Conservation (phyloP, 2,113 vertebrate species). For the Rhipidura dahli region DNA sequence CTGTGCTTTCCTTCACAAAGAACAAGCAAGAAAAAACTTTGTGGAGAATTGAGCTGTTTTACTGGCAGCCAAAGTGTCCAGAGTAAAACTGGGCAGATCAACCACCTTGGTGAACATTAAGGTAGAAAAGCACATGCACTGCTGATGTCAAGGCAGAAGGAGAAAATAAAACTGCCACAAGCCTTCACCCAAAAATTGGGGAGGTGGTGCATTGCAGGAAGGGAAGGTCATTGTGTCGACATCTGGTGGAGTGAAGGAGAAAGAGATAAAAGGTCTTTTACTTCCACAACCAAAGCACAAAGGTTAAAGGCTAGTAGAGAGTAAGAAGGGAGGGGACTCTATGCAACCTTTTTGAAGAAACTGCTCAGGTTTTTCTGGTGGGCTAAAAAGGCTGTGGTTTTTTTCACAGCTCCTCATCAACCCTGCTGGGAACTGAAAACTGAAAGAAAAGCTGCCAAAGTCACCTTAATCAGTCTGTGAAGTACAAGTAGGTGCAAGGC, state of each 20-base stretch:
- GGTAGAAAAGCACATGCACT: neutral
- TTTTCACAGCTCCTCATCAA: neutral
- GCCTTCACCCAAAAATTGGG: neutral
- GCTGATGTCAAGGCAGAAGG: neutral
- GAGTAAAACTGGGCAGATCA: neutral
- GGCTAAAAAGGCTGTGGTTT: neutral
- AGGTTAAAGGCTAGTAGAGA: neutral
- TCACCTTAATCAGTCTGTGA: neutral
- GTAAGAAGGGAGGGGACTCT: neutral
- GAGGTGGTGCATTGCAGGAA: rapidly evolving
- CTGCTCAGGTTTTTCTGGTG: neutral
- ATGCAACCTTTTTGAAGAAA: neutral
- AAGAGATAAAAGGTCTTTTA: neutral
- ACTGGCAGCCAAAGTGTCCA: neutral
- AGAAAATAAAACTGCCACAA: neutral
- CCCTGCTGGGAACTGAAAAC: neutral
- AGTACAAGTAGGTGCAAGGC: neutral
- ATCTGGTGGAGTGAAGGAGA: neutral
- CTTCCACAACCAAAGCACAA: neutral
- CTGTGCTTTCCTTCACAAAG: neutral
- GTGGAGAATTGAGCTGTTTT: neutral
- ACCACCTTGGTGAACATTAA: neutral
- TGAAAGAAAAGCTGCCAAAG: neutral
- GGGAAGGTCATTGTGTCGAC: neutral
- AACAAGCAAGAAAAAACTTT: neutral